Evolutionary conservation across 2,113 vertebrate species (phyloP).

Genomic region (Albula goreensis): DNA sequence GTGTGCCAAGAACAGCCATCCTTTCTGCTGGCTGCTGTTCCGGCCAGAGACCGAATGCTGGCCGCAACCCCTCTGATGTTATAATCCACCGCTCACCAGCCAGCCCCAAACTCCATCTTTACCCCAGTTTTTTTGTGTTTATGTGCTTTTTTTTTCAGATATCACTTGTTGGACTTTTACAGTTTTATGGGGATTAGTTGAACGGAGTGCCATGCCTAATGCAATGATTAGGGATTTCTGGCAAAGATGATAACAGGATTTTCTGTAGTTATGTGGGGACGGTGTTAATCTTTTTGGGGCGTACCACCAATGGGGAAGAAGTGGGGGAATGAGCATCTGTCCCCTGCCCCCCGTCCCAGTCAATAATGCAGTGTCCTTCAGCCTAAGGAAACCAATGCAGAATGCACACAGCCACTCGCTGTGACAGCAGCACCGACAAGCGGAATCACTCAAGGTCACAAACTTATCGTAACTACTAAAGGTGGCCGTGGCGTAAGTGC

Average conservation of each 20-base stretch:
- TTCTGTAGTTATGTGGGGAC: slow-evolving; percentile 61
- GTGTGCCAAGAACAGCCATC: neutral
- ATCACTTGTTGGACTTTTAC: slow-evolving; percentile 64
- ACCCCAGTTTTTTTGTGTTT: slow-evolving; percentile 51
- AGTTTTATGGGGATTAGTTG: slow-evolving; percentile 69
- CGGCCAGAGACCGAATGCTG: neutral
- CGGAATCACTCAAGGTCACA: neutral
- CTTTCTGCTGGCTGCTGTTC: slow-evolving; percentile 25
- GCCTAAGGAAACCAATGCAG: neutral
- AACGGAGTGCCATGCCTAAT: slow-evolving; percentile 67
- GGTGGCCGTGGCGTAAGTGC: neutral
- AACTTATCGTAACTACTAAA: neutral
- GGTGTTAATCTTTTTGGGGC: slow-evolving; percentile 33
- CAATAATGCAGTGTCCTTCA: neutral
- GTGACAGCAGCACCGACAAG: neutral
- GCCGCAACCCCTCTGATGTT: slow-evolving; percentile 47
- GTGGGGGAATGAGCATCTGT: neutral
- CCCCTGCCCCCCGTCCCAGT: neutral
- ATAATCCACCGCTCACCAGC: slow-evolving; percentile 62
- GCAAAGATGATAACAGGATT: slow-evolving; percentile 67
- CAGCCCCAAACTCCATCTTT: slow-evolving; percentile 63
- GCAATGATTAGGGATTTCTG: slow-evolving; percentile 73
- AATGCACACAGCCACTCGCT: neutral
- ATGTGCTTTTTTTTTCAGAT: slow-evolving; percentile 45
- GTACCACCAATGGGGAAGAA: neutral